Conservation (phyloP, 2,888 invertebrate species). For the Megaustenia siamemsis region DNA sequence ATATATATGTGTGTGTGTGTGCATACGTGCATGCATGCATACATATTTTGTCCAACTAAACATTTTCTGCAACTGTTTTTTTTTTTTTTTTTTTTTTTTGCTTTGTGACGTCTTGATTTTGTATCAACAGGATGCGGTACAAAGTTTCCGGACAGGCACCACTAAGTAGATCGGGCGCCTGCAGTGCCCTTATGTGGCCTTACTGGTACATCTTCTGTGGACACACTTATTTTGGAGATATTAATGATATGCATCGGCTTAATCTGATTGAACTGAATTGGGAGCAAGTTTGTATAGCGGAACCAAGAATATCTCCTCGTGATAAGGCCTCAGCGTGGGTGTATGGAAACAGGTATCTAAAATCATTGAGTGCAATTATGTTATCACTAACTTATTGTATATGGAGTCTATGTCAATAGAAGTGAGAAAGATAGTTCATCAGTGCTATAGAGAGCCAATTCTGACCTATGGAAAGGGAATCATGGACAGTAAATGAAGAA, state of each 20-base stretch:
- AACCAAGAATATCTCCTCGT: constrained; percentile 70
- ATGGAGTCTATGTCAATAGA: too few species aligned
- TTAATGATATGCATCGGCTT: constrained; percentile 71
- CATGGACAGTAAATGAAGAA: too few species aligned
- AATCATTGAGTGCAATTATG: too few species aligned
- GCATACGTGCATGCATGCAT: neutral
- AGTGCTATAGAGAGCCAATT: too few species aligned
- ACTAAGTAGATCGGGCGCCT: constrained; percentile 74
- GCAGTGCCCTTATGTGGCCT: constrained; percentile 68
- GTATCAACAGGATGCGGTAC: constrained; percentile 56
- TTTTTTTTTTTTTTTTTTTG: neutral
- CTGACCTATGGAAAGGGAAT: too few species aligned
- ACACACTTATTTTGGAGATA: constrained; percentile 69
- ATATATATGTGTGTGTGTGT: too few species aligned
- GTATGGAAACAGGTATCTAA: constrained; percentile 68
- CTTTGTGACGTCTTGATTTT: neutral
- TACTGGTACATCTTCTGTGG: constrained; percentile 78
- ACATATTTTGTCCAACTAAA: neutral
- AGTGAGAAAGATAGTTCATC: too few species aligned
- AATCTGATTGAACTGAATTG: constrained; percentile 71
- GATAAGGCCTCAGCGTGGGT: constrained; percentile 74
- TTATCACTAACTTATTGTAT: too few species aligned
- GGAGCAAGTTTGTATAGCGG: constrained; percentile 61
- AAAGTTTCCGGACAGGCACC: constrained; percentile 69
- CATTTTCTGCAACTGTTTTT: neutral